phyloP scores from a whole-genome alignment of 2,888 invertebrate species.

The Eumerus sabulonum region DNA sequence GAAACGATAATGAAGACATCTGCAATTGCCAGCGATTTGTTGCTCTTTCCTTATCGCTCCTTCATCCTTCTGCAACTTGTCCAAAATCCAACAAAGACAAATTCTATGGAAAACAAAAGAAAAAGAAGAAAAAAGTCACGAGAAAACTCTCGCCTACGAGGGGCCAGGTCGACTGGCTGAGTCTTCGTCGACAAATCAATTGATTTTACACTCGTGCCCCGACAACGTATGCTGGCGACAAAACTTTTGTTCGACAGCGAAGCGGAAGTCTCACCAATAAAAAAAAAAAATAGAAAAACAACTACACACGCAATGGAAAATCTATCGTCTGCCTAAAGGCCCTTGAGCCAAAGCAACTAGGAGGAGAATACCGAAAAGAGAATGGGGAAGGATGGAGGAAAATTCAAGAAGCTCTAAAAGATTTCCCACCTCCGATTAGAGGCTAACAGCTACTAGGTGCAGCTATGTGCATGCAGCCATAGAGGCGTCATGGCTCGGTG shows the following conservation, averaged over 20 bases:
- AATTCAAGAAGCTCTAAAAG: slow-evolving; percentile 23
- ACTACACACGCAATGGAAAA: slow-evolving; percentile 32
- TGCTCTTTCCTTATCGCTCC: not conserved
- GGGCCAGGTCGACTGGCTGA: too few species aligned
- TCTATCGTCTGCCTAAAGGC: slow-evolving; percentile 33
- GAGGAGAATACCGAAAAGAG: not conserved
- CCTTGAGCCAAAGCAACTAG: slow-evolving; percentile 7
- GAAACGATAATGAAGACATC: slow-evolving; percentile 33
- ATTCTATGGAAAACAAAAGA: too few species aligned
- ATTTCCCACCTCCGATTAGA: too few species aligned
- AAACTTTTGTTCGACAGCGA: slow-evolving; percentile 25
- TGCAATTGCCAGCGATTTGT: slow-evolving; percentile 42
- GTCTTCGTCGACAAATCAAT: slow-evolving; percentile 47
- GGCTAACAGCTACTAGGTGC: too few species aligned
- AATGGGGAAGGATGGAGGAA: not conserved
- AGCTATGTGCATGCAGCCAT: too few species aligned
- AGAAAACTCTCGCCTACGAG: too few species aligned
- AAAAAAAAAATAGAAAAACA: slow-evolving; percentile 13
- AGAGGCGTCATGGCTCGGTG: too few species aligned
- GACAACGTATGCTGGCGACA: slow-evolving; percentile 33
- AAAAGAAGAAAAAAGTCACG: too few species aligned
- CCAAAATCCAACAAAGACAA: too few species aligned
- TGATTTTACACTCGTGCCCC: slow-evolving; percentile 26
- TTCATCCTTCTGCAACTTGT: too few species aligned
- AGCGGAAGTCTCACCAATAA: slow-evolving; percentile 31